These are phyloP conservation scores for Diachasmimorpha longicaudata DNA, from an alignment of 1,140 invertebrate species.

Conservation along the genomic window DNA sequence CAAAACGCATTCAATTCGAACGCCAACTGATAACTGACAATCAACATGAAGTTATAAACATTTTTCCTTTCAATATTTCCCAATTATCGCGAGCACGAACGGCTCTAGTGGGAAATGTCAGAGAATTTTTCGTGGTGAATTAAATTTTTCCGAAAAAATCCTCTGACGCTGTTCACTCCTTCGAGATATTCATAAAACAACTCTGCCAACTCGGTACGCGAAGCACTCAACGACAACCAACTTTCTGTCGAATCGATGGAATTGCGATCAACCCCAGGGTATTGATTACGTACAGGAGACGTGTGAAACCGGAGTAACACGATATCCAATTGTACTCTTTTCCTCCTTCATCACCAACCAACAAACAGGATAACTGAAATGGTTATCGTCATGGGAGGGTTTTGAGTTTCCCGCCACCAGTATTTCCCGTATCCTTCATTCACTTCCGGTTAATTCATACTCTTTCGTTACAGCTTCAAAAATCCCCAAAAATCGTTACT, in stretches of 20 bases:
- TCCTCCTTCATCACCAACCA: background rate
- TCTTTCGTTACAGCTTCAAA: background rate
- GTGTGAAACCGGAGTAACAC: slow-evolving; percentile 11
- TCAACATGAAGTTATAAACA: too few species aligned
- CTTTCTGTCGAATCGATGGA: background rate
- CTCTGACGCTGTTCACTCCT: too few species aligned
- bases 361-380: slow-evolving; percentile 8
- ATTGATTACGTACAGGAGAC: slow-evolving; percentile 11
- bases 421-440: slow-evolving; percentile 8
- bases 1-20: background rate
- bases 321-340: background rate
- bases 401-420: slow-evolving; percentile 34
- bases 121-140: too few species aligned
- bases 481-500: too few species aligned
- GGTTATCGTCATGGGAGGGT: slow-evolving; percentile 31
- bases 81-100: background rate
- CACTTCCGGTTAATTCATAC: background rate
- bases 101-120: too few species aligned
- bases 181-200: too few species aligned
- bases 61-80: background rate
- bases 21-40: too few species aligned
- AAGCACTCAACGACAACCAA: background rate
- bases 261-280: background rate
- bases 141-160: too few species aligned
- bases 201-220: too few species aligned